These are phyloP conservation scores for Rhagonycha fulva DNA, from an alignment of 2,888 invertebrate species.

Conservation along the genomic window DNA sequence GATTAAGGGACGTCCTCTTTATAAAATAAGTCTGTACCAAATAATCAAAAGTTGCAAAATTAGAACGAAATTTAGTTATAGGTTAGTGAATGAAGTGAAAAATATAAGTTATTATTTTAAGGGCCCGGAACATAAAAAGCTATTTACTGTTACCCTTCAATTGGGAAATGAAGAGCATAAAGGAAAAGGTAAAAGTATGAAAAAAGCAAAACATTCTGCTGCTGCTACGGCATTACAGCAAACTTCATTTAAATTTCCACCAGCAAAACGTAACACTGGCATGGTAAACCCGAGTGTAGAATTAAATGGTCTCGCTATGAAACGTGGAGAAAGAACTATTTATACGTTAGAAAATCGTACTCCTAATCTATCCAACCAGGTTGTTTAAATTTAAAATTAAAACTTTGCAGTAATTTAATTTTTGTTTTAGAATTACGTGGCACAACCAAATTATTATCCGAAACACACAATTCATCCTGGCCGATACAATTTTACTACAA, in stretches of 20 bases:
- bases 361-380: conserved; percentile 43
- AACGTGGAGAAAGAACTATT: conserved; percentile 87
- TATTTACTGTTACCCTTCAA: conserved; percentile 93
- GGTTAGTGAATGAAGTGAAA: not conserved
- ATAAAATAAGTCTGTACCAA: too few species aligned
- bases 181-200: conserved; percentile 94
- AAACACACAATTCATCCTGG: conserved; percentile 52
- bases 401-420: not conserved
- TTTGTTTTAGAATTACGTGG: conserved; percentile 43
- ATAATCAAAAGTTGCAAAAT: too few species aligned
- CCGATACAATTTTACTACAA: conserved; percentile 48
- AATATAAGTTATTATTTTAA: conserved; percentile 6
- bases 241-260: conserved; percentile 84
- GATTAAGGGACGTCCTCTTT: too few species aligned
- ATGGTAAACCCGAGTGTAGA: conserved; percentile 93
- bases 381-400: conserved; percentile 4
- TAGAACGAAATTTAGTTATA: too few species aligned
- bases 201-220: conserved; percentile 97
- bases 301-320: conserved; percentile 94
- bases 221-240: conserved; percentile 85
- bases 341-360: conserved; percentile 66
- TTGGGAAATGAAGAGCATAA: conserved; percentile 86
- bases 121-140: conserved; percentile 97
- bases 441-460: conserved; percentile 50
- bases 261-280: conserved; percentile 66